phyloP scores from a whole-genome alignment of 2,888 invertebrate species.

The Blomia tropicalis region DNA sequence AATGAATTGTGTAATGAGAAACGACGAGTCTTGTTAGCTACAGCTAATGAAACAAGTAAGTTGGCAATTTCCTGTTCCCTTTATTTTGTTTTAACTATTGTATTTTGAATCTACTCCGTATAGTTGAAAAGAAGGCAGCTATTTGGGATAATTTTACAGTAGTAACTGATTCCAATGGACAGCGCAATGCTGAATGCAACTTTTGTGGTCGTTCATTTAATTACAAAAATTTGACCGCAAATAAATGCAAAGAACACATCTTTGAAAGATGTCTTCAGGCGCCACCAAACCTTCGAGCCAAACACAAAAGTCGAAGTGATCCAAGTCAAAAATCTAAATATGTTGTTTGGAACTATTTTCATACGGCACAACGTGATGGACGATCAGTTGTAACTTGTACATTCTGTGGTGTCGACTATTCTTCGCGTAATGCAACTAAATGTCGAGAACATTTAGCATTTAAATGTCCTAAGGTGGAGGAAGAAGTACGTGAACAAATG shows the following conservation, averaged over 20 bases:
- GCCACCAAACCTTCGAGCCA: background rate
- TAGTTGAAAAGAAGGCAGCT: constrained; percentile 8
- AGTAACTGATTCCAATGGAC: background rate
- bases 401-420: constrained; percentile 53
- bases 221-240: background rate
- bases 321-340: background rate
- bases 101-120: background rate
- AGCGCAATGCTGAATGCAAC: background rate
- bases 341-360: constrained; percentile 16
- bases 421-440: constrained; percentile 17
- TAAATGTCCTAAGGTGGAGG: constrained; percentile 15
- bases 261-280: constrained; percentile 5
- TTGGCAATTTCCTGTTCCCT: no score
- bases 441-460: constrained; percentile 17
- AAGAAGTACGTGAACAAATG: constrained; percentile 11
- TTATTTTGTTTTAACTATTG: background rate
- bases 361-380: background rate
- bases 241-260: constrained; percentile 18
- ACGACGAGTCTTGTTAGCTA: constrained; percentile 1
- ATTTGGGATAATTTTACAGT: constrained; percentile 18
- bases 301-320: background rate
- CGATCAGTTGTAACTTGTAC: constrained; percentile 46
- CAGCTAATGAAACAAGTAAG: background rate
- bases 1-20: constrained; percentile 6
- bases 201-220: constrained; percentile 7